Evolutionary conservation across 1,140 invertebrate genomes (phyloP).

Genomic region (Proales similis): DNA sequence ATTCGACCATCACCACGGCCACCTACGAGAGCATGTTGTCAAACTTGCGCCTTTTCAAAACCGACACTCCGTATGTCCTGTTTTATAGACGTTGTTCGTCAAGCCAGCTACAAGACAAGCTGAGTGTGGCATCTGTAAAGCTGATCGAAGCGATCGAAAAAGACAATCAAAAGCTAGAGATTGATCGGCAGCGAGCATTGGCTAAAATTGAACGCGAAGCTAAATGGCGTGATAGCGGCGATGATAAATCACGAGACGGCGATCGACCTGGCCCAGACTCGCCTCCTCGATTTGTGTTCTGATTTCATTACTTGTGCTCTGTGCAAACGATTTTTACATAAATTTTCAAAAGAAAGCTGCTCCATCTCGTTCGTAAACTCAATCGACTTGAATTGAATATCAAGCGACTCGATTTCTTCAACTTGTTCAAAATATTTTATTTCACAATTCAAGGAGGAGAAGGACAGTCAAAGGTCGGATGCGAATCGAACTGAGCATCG

Average conservation of each 20-base stretch:
- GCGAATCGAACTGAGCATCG: background rate
- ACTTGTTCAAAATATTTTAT: too few species aligned
- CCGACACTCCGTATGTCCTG: constrained; percentile 2
- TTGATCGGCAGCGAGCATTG: background rate
- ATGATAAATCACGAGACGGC: too few species aligned
- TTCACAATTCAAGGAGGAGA: background rate
- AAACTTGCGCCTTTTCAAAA: constrained; percentile 1
- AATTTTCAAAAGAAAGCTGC: too few species aligned
- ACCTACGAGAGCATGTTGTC: background rate
- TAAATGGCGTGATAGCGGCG: background rate
- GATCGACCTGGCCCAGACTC: too few species aligned
- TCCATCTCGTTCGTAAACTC: too few species aligned
- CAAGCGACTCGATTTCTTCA: too few species aligned
- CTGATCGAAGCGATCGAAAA: background rate
- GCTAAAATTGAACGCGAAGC: background rate
- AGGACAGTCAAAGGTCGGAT: background rate
- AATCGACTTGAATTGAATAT: too few species aligned
- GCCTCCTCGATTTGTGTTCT: too few species aligned
- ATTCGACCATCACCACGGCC: background rate
- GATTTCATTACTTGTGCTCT: too few species aligned
- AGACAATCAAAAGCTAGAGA: background rate
- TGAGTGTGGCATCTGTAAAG: background rate
- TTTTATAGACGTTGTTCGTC: background rate
- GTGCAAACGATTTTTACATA: too few species aligned
- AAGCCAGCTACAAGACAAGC: background rate